Conservation (phyloP, 1,140 invertebrate species). For the Aphaenogaster rudis region DNA sequence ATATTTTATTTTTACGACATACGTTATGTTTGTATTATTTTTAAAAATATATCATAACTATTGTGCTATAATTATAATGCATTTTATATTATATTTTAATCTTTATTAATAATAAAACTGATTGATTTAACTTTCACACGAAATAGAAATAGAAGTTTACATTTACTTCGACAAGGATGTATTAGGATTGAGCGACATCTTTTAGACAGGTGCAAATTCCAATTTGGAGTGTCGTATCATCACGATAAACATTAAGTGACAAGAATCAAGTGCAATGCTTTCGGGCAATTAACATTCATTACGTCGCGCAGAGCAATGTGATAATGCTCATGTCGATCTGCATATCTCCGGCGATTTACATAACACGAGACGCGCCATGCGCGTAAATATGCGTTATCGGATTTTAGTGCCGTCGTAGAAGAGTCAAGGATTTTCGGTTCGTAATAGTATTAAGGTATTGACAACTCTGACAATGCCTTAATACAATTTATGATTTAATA, state of each 20-base stretch:
- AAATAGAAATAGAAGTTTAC: neutral
- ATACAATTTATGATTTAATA: neutral
- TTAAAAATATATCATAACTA: neutral
- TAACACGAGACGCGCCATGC: constrained; percentile 25
- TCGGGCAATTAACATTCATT: constrained; percentile 48
- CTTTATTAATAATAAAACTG: neutral
- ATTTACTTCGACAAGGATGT: neutral
- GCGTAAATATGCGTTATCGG: constrained; percentile 30
- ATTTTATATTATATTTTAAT: constrained; percentile 10
- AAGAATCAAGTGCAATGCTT: constrained; percentile 7
- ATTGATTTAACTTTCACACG: neutral
- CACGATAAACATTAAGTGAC: neutral
- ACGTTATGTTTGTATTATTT: neutral
- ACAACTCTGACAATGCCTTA: neutral
- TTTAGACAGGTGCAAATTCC: constrained; percentile 12
- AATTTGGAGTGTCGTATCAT: neutral
- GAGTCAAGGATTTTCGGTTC: neutral
- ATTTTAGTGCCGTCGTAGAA: neutral
- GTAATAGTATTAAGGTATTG: neutral
- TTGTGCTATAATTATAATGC: neutral
- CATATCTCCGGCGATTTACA: constrained; percentile 44
- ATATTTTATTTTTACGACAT: neutral
- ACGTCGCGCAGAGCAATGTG: neutral
- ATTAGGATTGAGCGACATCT: neutral
- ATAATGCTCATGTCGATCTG: constrained; percentile 40